phyloP scores from a whole-genome alignment of 2,113 vertebrate genomes.

The Philantomba maxwellii region DNA sequence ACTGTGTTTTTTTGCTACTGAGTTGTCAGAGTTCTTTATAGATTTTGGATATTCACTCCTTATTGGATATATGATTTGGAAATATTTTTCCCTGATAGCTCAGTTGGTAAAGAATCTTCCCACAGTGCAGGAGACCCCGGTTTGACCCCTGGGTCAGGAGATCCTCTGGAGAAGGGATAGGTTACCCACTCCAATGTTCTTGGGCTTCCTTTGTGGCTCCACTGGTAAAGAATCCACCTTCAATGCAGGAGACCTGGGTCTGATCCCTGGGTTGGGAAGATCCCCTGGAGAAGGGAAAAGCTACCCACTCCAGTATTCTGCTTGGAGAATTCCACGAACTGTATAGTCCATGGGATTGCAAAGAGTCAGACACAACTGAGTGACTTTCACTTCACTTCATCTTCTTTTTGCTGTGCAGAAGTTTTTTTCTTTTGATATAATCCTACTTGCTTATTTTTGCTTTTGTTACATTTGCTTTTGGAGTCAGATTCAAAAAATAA shows the following conservation, averaged over 20 bases:
- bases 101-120: background rate
- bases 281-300: background rate
- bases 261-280: background rate
- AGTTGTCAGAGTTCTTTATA: background rate
- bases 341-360: background rate
- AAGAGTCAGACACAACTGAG: background rate
- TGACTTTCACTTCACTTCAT: background rate
- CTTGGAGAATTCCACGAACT: background rate
- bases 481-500: background rate
- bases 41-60: background rate
- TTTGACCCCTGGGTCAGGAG: background rate
- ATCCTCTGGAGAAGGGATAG: background rate
- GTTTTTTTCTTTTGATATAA: background rate
- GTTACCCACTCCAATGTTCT: background rate
- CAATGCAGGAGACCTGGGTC: background rate
- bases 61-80: background rate
- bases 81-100: background rate
- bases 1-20: background rate
- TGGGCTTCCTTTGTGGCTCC: background rate
- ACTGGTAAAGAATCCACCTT: background rate
- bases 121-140: background rate
- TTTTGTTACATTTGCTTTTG: background rate
- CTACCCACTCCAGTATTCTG: background rate
- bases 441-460: background rate
- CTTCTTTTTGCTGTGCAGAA: background rate